Conservation (phyloP, 2,888 invertebrate species). For the Campaea margaritaria region DNA sequence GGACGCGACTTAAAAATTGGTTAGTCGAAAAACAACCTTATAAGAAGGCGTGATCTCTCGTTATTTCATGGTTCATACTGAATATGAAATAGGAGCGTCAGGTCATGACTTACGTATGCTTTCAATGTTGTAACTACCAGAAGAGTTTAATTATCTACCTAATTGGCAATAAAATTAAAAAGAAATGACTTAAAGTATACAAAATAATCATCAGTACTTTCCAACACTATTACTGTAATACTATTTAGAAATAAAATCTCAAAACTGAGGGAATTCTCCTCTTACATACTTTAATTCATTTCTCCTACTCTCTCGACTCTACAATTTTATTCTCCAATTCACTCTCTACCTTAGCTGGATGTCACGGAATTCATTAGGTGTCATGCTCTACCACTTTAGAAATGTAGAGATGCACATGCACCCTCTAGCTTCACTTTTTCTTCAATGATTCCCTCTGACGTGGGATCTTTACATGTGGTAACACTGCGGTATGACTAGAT, state of each 20-base stretch:
- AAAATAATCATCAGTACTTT: neutral
- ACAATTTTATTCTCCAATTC: slow-evolving; percentile 23
- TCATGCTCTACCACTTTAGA: slow-evolving; percentile 29
- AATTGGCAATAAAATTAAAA: slow-evolving; percentile 29
- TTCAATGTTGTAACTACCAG: slow-evolving; percentile 60
- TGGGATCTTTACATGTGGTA: slow-evolving; percentile 30
- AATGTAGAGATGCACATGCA: slow-evolving; percentile 34
- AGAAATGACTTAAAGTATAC: slow-evolving; percentile 18
- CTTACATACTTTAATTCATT: slow-evolving; percentile 12
- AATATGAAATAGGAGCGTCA: slow-evolving; percentile 47
- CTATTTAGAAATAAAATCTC: too few relatives aligned
- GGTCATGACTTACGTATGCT: slow-evolving; percentile 49
- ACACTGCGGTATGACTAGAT: slow-evolving; percentile 30
- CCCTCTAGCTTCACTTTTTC: slow-evolving; percentile 20
- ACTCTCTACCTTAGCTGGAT: slow-evolving; percentile 20
- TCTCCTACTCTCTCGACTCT: slow-evolving; percentile 16
- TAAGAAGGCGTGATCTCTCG: slow-evolving; percentile 6
- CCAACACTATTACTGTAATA: neutral
- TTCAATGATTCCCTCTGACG: neutral
- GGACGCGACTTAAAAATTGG: slow-evolving; percentile 35
- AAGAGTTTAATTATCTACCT: slow-evolving; percentile 6
- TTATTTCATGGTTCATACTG: neutral
- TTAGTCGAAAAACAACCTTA: neutral
- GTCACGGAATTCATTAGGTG: slow-evolving; percentile 28
- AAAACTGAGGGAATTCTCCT: too few relatives aligned